Conservation (phyloP, 2,797 vertebrate species). For the Enteromius radiatus region DNA sequence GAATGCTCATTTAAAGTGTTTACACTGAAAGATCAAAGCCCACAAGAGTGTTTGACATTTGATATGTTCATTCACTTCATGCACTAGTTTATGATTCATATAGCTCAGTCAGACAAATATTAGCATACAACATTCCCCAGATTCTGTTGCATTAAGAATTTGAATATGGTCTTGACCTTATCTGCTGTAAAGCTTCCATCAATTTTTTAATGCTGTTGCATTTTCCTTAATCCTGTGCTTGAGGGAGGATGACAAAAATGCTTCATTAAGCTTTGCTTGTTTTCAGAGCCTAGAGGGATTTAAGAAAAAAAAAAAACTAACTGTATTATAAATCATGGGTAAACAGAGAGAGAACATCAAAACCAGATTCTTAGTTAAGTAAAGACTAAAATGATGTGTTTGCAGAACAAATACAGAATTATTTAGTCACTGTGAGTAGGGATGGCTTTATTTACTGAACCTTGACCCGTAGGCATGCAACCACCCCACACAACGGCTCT, state of each 20-base stretch:
- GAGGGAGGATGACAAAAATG: not conserved
- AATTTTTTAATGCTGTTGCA: not conserved
- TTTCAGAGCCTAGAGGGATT: not conserved
- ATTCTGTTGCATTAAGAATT: not conserved
- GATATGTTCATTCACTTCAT: not conserved
- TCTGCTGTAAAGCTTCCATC: slow-evolving; percentile 4
- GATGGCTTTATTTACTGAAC: slow-evolving; percentile 10
- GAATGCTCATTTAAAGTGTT: not conserved
- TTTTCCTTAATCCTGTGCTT: not conserved
- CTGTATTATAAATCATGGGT: not conserved
- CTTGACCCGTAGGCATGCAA: not conserved
- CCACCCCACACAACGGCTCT: not conserved
- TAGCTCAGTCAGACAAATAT: not conserved
- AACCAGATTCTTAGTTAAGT: not conserved
- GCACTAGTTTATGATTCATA: not conserved
- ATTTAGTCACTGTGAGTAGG: not conserved
- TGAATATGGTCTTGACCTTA: not conserved
- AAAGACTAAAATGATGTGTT: not conserved
- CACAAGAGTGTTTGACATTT: not conserved
- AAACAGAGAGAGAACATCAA: slow-evolving; percentile 16
- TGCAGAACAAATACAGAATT: slow-evolving; percentile 8
- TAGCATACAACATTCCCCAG: not conserved
- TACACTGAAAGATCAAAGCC: not conserved
- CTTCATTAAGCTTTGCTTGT: not conserved
- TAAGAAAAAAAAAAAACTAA: not conserved